Evolutionary conservation across 1,140 invertebrate genomes (phyloP).

Genomic region (Ganaspis sp.): DNA sequence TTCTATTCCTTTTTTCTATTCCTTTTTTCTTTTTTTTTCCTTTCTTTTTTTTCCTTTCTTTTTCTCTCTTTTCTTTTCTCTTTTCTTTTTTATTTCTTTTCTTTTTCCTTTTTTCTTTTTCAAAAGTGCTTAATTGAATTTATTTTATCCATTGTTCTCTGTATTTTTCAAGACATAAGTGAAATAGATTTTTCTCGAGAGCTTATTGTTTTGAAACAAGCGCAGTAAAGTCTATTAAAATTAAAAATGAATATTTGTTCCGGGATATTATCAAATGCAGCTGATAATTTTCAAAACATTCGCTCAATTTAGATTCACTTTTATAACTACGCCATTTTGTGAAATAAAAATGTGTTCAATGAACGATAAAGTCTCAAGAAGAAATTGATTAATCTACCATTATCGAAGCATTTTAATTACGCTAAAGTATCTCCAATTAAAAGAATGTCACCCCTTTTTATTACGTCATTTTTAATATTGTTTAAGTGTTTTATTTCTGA

Average conservation of each 20-base stretch:
- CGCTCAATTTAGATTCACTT: neutral
- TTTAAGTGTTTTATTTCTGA: too few species aligned
- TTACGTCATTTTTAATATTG: neutral
- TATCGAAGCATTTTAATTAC: slow-evolving; percentile 10
- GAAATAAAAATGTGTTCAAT: slow-evolving; percentile 6
- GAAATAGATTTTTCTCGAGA: too few species aligned
- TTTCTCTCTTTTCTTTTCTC: too few species aligned
- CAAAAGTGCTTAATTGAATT: too few species aligned
- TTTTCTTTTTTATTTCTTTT: too few species aligned
- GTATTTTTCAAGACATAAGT: too few species aligned
- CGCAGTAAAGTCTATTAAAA: neutral
- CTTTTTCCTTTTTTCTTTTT: too few species aligned
- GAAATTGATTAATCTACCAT: neutral
- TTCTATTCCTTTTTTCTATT: too few species aligned
- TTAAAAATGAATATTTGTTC: neutral
- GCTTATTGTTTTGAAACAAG: neutral
- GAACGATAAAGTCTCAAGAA: neutral
- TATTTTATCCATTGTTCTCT: too few species aligned
- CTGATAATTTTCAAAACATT: slow-evolving; percentile 7
- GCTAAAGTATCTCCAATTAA: neutral
- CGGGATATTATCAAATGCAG: neutral
- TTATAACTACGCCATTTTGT: slow-evolving; percentile 10
- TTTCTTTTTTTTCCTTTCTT: too few species aligned
- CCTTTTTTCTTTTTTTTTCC: too few species aligned
- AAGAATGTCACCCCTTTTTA: neutral